These are phyloP conservation scores for Drosophila siamana DNA, from an alignment of 2,888 invertebrate species.

Conservation along the genomic window DNA sequence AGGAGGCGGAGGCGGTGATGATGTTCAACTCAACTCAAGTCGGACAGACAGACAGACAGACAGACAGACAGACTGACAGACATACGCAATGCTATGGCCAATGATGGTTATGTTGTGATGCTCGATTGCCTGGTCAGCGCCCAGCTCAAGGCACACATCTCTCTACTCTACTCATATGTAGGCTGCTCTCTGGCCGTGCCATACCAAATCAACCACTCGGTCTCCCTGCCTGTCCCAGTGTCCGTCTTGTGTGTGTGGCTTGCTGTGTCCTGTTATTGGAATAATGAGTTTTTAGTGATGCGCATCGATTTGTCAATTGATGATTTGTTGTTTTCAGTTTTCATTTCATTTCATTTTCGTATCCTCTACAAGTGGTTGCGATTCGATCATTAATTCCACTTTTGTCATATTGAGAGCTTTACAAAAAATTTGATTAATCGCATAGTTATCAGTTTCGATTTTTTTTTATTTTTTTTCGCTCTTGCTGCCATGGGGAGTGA, in stretches of 20 bases:
- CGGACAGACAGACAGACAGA: constrained; percentile 17
- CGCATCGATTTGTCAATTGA: constrained; percentile 82
- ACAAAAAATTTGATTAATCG: constrained; percentile 68
- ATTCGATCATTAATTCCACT: constrained; percentile 75
- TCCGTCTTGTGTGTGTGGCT: constrained; percentile 34
- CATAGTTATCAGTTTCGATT: constrained; percentile 32
- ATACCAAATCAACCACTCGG: neutral
- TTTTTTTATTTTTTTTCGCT: neutral
- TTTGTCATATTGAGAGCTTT: constrained; percentile 77
- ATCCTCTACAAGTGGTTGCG: constrained; percentile 39
- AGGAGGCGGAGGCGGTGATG: constrained; percentile 54
- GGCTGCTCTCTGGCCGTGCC: constrained; percentile 13
- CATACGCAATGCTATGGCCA: constrained; percentile 16
- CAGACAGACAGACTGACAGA: constrained; percentile 6
- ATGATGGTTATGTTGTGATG: constrained; percentile 56
- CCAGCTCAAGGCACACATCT: neutral
- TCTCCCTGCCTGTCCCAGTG: neutral
- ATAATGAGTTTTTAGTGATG: constrained; percentile 81
- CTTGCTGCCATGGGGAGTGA: constrained; percentile 63
- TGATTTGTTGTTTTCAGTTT: constrained; percentile 74
- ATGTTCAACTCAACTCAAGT: constrained; percentile 33
- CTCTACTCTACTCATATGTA: neutral
- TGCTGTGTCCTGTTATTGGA: constrained; percentile 79
- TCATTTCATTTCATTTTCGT: constrained; percentile 27
- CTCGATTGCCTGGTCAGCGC: constrained; percentile 6